phyloP scores from a whole-genome alignment of 1,140 invertebrate genomes.

The Pentalonia nigronervosa region DNA sequence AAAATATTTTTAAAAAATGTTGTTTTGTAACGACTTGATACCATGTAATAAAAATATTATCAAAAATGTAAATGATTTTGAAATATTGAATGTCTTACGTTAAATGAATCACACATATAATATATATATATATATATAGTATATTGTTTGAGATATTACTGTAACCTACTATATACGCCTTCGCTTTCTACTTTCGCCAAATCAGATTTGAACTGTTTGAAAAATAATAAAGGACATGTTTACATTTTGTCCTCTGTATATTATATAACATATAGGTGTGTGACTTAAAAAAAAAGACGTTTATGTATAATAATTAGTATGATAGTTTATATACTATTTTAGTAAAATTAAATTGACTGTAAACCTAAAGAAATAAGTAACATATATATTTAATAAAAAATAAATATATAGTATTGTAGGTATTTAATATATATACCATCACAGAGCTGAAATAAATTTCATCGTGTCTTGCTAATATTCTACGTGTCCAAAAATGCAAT shows the following conservation, averaged over 20 bases:
- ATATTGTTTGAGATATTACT: not conserved
- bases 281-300: not conserved
- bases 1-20: no score
- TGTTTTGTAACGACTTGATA: no score
- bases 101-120: no score
- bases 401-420: not conserved
- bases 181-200: constrained; percentile 18
- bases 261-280: not conserved
- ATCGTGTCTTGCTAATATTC: not conserved
- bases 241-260: not conserved
- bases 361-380: not conserved
- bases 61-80: no score
- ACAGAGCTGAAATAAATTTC: not conserved
- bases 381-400: not conserved
- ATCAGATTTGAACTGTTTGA: not conserved
- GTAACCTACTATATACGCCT: not conserved
- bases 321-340: not conserved
- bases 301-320: not conserved
- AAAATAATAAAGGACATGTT: not conserved
- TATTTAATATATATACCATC: not conserved
- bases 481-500: not conserved
- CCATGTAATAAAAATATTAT: no score
- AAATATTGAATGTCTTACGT: no score
- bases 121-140: not conserved
- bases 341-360: not conserved